phyloP scores from a whole-genome alignment of 1,140 invertebrate genomes.

The Drosophila sechellia region DNA sequence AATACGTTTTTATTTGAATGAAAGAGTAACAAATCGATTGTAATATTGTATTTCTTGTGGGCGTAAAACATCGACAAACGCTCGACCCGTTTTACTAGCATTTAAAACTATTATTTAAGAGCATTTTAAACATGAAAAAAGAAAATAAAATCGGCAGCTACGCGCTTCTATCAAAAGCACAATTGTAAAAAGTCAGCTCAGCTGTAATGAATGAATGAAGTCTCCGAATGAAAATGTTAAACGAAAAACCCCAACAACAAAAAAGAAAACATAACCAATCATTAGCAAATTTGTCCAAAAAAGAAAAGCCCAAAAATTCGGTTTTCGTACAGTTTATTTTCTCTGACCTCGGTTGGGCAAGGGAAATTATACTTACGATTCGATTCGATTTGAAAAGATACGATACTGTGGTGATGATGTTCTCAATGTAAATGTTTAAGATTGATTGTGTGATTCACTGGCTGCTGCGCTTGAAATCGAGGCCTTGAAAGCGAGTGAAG shows the following conservation, averaged over 20 bases:
- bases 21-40: conserved; percentile 30
- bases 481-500: conserved; percentile 22
- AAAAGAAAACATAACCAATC: conserved; percentile 8
- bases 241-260: neutral
- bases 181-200: conserved; percentile 55
- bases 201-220: conserved; percentile 19
- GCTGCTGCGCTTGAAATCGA: conserved; percentile 12
- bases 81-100: conserved; percentile 59
- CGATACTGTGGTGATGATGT: neutral
- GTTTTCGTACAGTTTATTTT: conserved; percentile 14
- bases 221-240: conserved; percentile 25
- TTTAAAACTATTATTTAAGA: conserved; percentile 64
- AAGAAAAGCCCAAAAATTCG: conserved; percentile 17
- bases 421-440: conserved; percentile 27
- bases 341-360: conserved; percentile 42
- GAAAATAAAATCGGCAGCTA: conserved; percentile 51
- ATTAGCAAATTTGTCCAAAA: conserved; percentile 15
- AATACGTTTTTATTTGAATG: conserved; percentile 69
- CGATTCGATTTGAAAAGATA: conserved; percentile 6
- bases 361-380: conserved; percentile 26
- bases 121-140: conserved; percentile 57
- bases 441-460: conserved; percentile 33
- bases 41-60: conserved; percentile 65
- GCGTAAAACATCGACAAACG: conserved; percentile 65
- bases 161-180: conserved; percentile 40